Evolutionary conservation across 1,140 invertebrate genomes (phyloP), one percentile per base, ranked within the genome.

Genomic region (Apis cerana): DNA sequence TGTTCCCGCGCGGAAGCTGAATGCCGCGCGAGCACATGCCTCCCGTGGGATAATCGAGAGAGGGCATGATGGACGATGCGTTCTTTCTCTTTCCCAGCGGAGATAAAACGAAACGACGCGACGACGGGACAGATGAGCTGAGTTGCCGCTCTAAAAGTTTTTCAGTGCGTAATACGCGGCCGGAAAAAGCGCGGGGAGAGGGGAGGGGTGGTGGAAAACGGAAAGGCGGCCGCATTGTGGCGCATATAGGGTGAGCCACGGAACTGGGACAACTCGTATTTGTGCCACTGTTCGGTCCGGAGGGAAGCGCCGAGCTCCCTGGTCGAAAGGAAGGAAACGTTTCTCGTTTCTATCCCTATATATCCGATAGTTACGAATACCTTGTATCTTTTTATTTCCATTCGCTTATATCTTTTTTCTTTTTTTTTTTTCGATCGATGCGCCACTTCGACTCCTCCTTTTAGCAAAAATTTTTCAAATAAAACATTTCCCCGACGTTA

Each of bases 21-120:
- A 87, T 83, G 54, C 69, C 65, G 67, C 58, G 72, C 23, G 58
- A 50, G 61, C 64, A 58, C 61, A 81, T 85, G 71, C 65, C 78
- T 88, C 84, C 84, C 84, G 54, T 27, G 83, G 85, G 89, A 89
- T 90, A 90, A 91, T 91, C 89, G 80, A 82, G 71, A 80, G 80
- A 83, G 71, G 70, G 54, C 76, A 79, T 88, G 89, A 91, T 89
- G 85, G 82, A 90, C 88, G 88, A 87, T 82, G 82, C 71, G 59
- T 78, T 87, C 71, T 54, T 77, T 82, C 75, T 72, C 67, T 88
- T 64, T 69, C 80, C 85, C 75, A 75, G 62, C 70, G 69, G 80
- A 85, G 82, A 85, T 61, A 64, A 54, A 67, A 58, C 58, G 81
- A 86, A 83, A 80, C 75, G 81, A 84, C 61, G 61, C 72, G 50